Evolutionary conservation across 2,888 invertebrate species (phyloP), one percentile per base, ranked within the genome.

Genomic region (Liposcelis brunnea): DNA sequence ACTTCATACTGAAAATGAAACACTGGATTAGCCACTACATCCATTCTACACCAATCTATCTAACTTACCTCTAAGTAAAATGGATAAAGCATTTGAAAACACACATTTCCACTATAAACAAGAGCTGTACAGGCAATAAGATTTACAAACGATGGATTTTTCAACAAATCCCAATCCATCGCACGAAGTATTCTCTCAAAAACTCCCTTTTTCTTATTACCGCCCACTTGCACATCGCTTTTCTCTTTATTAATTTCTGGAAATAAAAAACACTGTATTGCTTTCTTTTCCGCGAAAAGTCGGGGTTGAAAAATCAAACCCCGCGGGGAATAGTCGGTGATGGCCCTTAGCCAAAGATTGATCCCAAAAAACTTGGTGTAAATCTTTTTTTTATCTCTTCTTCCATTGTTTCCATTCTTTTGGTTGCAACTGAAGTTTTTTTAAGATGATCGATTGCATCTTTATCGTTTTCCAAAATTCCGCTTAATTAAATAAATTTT

Each of bases 31-130:
- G n/a, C n/a, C n/a, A n/a, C n/a, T n/a, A n/a, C n/a, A n/a, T n/a
- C n/a, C n/a, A 8, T 26, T 6, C 26, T 8, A 6, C 8, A 6
- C 26, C 5, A 35, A 35, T 7, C 7, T 5, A 10, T 6, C 21
- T 15, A 12, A 5, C 40, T 7, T 19, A 40, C 44, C 42, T 46
- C 43, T 40, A 80, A 62, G 55, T 76, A 79, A 52, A 74, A 71
- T 7, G 79, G 79, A 52, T 69, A 77, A 32, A 80, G 61, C 68
- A 80, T 73, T 47, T 75, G 74, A 55, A 79, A 80, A 55, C 75
- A 75, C 44, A 76, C 71, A 36, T 75, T 71, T 1, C 77, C 74
- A 8, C 77, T 74, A 42, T 77, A 77, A 5, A 73, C 72, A 31
- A 78, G 55, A 1, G 75, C 73, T 47, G 77, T 69, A 36, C 79